Conservation (phyloP, 1,140 invertebrate species). For the Pantala flavescens region DNA sequence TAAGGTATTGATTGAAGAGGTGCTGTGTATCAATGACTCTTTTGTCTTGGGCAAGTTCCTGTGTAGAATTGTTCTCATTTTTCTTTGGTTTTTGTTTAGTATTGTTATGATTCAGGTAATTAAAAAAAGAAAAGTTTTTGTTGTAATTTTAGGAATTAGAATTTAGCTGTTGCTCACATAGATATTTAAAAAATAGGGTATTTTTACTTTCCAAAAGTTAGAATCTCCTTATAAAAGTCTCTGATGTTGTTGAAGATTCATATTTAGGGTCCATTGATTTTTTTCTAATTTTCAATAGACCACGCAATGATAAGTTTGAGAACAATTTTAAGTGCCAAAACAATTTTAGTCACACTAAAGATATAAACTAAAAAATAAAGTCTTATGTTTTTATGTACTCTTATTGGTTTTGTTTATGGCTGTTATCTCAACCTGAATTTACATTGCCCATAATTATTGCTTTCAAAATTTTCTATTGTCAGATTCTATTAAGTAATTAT, state of each 20-base stretch:
- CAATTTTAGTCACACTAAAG: conserved; percentile 2
- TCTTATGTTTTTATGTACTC: conserved; percentile 5
- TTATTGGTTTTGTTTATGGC: conserved; percentile 1
- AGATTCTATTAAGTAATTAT: background rate
- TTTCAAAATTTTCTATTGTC: conserved; percentile 1
- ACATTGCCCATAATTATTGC: background rate
- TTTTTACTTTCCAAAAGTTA: conserved; percentile 8
- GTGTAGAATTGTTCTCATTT: conserved; percentile 14
- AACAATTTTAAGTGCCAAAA: conserved; percentile 10
- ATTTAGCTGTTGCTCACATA: conserved; percentile 4
- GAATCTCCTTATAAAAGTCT: background rate
- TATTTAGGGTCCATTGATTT: conserved; percentile 7
- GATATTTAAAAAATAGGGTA: background rate
- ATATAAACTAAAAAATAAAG: background rate
- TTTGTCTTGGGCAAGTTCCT: conserved; percentile 15
- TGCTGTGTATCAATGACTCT: conserved; percentile 15
- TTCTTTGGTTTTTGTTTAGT: conserved; percentile 13
- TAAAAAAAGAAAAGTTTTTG: conserved; percentile 1
- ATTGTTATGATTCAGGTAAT: conserved; percentile 13
- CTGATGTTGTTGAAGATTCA: background rate
- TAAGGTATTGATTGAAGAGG: conserved; percentile 12
- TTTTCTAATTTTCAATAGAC: conserved; percentile 4
- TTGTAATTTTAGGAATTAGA: conserved; percentile 9
- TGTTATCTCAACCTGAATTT: background rate
- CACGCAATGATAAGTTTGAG: background rate